Evolutionary conservation across 2,888 invertebrate genomes (phyloP), one percentile per base, ranked within the genome.

Genomic region (Xanthia togata): DNA sequence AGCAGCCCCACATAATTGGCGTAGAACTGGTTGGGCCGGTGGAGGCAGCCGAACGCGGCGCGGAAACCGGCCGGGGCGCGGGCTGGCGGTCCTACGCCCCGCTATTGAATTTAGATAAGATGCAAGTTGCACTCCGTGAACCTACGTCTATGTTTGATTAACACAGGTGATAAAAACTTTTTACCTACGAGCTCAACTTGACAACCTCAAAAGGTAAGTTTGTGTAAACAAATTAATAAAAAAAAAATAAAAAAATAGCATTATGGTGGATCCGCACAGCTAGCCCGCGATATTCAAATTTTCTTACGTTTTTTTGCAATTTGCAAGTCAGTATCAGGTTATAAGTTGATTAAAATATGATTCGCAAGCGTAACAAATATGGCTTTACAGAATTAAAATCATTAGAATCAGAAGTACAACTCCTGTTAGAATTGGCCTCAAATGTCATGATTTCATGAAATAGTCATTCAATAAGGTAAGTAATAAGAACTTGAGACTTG

Each of bases 21-120:
- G 87, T 88, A 89, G 91, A 92, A 93, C 92, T 92, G 91, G 92
- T 91, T 90, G 88, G 91, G 85, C 80, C 84, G 71, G 79, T 77
- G 84, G 64, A 78, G 84, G 76, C 65, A 77, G 79, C 76, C 80
- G 78, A 77, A 68, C 35, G 76, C 72, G 69, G 87, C 88, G 86
- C 83, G 84, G 85, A 91, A 94, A 93, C 94, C 93, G 93, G 94
- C 92, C 85, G 83, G 82, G 83, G 81, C 86, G 81, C 86, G 82
- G 80, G 88, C 85, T 78, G 81, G 82, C 86, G 85, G 83, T 85
- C 83, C 84, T 83, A 84, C 82, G 87, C 87, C 86, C 84, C 82
- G 88, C 89, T 91, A 90, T 91, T 91, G 91, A 91, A 92, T 92
- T 92, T 89, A 92, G 91, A 91, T 92, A 92, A 91, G 90, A 87